Evolutionary conservation across 1,140 invertebrate species (phyloP).

Genomic region (Homarus americanus): DNA sequence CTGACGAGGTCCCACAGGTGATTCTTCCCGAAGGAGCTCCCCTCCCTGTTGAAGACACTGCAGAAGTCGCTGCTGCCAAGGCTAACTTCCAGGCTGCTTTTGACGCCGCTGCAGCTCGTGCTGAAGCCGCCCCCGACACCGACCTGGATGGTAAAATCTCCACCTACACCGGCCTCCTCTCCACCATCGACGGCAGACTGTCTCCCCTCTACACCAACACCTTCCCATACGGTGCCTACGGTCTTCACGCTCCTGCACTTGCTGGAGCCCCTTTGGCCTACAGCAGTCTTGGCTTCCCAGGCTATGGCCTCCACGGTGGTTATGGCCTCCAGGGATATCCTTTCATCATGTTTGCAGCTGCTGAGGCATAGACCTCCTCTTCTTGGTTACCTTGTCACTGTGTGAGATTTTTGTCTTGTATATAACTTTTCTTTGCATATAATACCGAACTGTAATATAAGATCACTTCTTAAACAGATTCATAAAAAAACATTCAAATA

Average conservation of each 20-base stretch:
- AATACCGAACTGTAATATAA: too few relatives aligned
- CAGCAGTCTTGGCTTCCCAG: not conserved
- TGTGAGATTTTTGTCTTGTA: too few relatives aligned
- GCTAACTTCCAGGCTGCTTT: slow-evolving; percentile 29
- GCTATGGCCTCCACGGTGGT: not conserved
- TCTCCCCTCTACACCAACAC: slow-evolving; percentile 16
- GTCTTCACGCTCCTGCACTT: slow-evolving; percentile 5
- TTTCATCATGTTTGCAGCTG: too few relatives aligned
- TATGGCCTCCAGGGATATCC: not conserved
- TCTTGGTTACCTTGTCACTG: too few relatives aligned
- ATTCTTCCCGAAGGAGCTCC: not conserved
- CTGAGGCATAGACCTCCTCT: too few relatives aligned
- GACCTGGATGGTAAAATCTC: slow-evolving; percentile 27
- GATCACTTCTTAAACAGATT: too few relatives aligned
- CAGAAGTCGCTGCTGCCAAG: slow-evolving; percentile 47
- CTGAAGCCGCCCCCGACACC: slow-evolving; percentile 20
- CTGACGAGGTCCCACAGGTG: slow-evolving; percentile 9
- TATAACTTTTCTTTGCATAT: too few relatives aligned
- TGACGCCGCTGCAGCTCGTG: slow-evolving; percentile 14
- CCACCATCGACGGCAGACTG: slow-evolving; percentile 16
- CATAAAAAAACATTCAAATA: too few relatives aligned
- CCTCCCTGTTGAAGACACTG: slow-evolving; percentile 25
- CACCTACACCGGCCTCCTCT: slow-evolving; percentile 28
- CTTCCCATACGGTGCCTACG: slow-evolving; percentile 7
- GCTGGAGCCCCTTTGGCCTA: not conserved